Percentiles rank a stretch among this genome's conserved stretches.
These are phyloP conservation scores for Sebastes nivosus DNA, from an alignment of 2,797 vertebrate species.

Conservation along the genomic window DNA sequence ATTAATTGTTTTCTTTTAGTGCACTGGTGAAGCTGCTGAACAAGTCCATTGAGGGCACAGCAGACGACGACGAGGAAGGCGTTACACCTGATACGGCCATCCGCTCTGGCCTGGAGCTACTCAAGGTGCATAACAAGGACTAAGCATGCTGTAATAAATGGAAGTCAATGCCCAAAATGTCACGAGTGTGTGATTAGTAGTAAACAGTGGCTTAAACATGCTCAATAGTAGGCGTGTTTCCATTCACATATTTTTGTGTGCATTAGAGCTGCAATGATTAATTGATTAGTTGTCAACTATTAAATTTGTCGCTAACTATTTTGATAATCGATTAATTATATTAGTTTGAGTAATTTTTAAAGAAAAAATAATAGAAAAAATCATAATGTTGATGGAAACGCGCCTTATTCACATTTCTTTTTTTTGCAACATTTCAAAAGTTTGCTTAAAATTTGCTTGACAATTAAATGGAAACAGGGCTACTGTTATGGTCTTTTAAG, in stretches of 20 bases:
- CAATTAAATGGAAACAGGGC: not conserved
- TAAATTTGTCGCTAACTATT: too few species aligned
- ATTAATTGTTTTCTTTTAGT: conserved; percentile 71
- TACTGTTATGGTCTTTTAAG: not conserved
- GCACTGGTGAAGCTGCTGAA: conserved; percentile 98
- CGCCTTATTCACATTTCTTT: not conserved
- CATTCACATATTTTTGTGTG: too few species aligned
- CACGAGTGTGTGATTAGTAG: not conserved
- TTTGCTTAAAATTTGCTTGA: not conserved
- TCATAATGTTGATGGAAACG: accelerated
- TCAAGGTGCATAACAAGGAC: conserved; percentile 86
- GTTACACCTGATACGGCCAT: conserved; percentile 98
- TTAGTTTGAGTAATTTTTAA: too few species aligned
- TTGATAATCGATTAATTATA: too few species aligned
- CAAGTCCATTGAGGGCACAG: conserved; percentile 98
- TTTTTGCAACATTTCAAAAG: not conserved
- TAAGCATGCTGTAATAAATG: not conserved
- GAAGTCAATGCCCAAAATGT: not conserved
- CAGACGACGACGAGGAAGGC: conserved; percentile 98
- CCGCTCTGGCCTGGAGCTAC: conserved; percentile 96
- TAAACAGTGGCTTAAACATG: not conserved
- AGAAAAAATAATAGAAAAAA: too few species aligned
- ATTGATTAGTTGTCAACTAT: too few species aligned
- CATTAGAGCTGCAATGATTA: too few species aligned
- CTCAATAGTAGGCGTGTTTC: too few species aligned